These are phyloP conservation scores for Balaeniceps rex DNA, from an alignment of 2,113 vertebrate genomes.

Conservation along the genomic window DNA sequence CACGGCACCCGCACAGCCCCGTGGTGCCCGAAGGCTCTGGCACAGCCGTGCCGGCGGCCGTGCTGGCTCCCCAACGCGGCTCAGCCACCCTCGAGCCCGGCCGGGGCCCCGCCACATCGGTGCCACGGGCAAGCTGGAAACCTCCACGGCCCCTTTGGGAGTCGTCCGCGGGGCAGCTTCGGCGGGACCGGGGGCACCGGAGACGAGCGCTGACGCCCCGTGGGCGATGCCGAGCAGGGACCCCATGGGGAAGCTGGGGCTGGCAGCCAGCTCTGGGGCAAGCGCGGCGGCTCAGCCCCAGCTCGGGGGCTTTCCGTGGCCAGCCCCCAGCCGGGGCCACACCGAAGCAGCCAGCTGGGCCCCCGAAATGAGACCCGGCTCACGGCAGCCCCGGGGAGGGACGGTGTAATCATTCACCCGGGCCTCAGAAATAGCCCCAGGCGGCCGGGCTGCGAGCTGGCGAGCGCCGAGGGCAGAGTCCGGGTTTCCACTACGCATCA, in stretches of 20 bases:
- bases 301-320: background rate
- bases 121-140: background rate
- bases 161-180: accelerated
- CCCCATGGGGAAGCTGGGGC: background rate
- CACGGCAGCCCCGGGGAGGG: background rate
- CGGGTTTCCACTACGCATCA: background rate
- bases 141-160: background rate
- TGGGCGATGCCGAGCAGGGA: background rate
- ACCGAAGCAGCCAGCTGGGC: accelerated
- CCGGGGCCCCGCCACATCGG: accelerated
- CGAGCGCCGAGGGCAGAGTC: background rate
- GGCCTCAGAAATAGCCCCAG: background rate
- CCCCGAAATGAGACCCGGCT: background rate
- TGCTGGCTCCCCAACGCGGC: accelerated
- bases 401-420: background rate
- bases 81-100: background rate
- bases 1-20: accelerated
- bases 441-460: accelerated
- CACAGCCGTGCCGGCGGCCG: accelerated
- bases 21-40: background rate
- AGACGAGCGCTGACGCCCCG: accelerated
- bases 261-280: background rate
- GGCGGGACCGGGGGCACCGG: background rate
- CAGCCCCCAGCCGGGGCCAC: accelerated
- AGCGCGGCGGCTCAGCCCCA: accelerated